Evolutionary conservation across 2,888 invertebrate species (phyloP).

Genomic region (Pomacea canaliculata): DNA sequence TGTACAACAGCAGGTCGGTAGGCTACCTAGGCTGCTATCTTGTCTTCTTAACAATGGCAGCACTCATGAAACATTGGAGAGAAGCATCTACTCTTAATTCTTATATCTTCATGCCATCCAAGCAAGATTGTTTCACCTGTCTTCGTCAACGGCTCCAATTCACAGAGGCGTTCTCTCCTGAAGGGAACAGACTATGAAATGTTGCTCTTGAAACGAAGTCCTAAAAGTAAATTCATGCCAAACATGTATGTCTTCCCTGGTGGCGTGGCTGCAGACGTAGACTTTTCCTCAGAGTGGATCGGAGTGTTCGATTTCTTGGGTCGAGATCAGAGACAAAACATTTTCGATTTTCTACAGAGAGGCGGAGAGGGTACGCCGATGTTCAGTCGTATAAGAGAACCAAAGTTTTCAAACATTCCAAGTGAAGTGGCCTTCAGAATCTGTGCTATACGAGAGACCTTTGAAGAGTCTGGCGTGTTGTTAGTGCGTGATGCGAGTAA

Average conservation of each 20-base stretch:
- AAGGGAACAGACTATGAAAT: slow-evolving; percentile 51
- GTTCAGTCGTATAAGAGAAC: slow-evolving; percentile 48
- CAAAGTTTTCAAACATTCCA: slow-evolving; percentile 51
- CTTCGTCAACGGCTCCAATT: slow-evolving; percentile 3
- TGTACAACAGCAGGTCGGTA: too few relatives aligned
- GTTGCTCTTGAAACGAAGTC: slow-evolving; percentile 75
- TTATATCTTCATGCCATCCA: slow-evolving; percentile 37
- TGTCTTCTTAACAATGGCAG: slow-evolving; percentile 42
- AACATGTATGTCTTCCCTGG: slow-evolving; percentile 90
- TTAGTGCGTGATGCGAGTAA: slow-evolving; percentile 38
- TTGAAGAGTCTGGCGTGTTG: slow-evolving; percentile 87
- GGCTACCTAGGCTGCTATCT: too few relatives aligned
- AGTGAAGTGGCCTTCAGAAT: slow-evolving; percentile 82
- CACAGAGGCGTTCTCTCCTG: not conserved
- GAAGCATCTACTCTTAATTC: slow-evolving; percentile 64
- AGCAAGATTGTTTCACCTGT: not conserved
- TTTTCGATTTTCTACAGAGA: slow-evolving; percentile 34
- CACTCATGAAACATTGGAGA: slow-evolving; percentile 58
- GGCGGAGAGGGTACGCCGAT: slow-evolving; percentile 44
- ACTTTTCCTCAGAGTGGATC: slow-evolving; percentile 81
- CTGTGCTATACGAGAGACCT: slow-evolving; percentile 88
- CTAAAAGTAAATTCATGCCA: slow-evolving; percentile 80
- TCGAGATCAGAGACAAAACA: slow-evolving; percentile 29
- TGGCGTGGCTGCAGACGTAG: slow-evolving; percentile 80
- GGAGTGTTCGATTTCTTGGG: slow-evolving; percentile 73